These are phyloP conservation scores for Distichodus sexfasciatus DNA, from an alignment of 2,797 vertebrate species.

Conservation along the genomic window DNA sequence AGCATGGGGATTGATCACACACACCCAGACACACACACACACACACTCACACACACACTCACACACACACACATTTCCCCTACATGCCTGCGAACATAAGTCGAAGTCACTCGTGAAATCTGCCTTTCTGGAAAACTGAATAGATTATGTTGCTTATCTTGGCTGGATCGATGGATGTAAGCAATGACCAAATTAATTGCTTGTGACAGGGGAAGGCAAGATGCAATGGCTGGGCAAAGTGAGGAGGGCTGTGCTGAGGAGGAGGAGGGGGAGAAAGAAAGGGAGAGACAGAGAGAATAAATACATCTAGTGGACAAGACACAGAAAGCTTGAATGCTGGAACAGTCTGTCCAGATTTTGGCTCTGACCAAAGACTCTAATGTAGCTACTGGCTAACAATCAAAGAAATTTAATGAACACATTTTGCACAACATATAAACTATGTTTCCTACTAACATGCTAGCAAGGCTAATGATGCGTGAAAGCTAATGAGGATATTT, in stretches of 20 bases:
- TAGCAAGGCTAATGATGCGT: too few species aligned
- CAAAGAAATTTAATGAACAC: too few species aligned
- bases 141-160: constrained; percentile 73
- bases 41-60: too few species aligned
- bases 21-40: too few species aligned
- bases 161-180: constrained; percentile 72
- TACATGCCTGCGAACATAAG: constrained; percentile 49
- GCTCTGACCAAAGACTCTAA: too few species aligned
- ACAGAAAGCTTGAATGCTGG: background rate
- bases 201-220: constrained; percentile 70
- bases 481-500: too few species aligned
- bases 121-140: constrained; percentile 64
- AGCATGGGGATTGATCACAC: constrained; percentile 51
- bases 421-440: too few species aligned
- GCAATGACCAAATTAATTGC: constrained; percentile 75
- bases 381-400: too few species aligned
- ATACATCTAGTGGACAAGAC: background rate
- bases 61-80: constrained; percentile 34
- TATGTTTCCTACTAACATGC: too few species aligned
- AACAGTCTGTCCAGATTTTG: too few species aligned
- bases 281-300: background rate
- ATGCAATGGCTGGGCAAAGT: constrained; percentile 33
- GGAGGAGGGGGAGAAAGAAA: background rate
- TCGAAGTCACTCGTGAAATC: constrained; percentile 59
- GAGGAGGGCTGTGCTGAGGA: constrained; percentile 9